Evolutionary conservation across 2,888 invertebrate species (phyloP).

Genomic region (Callyntrura guangdongensis): DNA sequence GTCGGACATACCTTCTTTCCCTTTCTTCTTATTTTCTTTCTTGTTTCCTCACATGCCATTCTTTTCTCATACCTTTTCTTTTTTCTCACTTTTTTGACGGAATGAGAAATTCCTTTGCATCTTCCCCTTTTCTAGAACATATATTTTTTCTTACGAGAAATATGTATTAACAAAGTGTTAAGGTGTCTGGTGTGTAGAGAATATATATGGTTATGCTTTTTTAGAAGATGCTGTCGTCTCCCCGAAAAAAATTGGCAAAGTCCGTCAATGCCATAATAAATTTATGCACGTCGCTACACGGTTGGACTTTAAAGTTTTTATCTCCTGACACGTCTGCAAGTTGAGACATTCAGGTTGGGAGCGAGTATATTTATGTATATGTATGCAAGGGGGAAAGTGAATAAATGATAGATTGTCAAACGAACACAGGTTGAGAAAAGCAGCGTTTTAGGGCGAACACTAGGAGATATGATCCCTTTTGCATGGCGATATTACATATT

Average conservation of each 20-base stretch:
- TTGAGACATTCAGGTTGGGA: not conserved
- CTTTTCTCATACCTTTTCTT: conserved; percentile 67
- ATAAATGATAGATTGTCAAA: conserved; percentile 70
- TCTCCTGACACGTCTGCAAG: conserved; percentile 1
- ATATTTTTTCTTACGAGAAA: not conserved
- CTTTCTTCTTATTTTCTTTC: conserved; percentile 10
- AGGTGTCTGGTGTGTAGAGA: not conserved
- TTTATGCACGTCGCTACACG: conserved; percentile 28
- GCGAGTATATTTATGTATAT: too few species aligned
- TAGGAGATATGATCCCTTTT: too few species aligned
- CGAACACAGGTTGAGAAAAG: not conserved
- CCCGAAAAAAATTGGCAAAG: conserved; percentile 67
- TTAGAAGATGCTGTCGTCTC: conserved; percentile 28
- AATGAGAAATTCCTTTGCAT: conserved; percentile 75
- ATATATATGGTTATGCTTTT: conserved; percentile 17
- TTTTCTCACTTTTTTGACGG: conserved; percentile 63
- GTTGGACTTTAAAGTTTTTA: conserved; percentile 38
- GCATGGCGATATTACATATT: too few species aligned
- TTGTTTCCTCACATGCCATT: conserved; percentile 44
- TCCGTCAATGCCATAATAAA: conserved; percentile 67
- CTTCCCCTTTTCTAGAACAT: not conserved
- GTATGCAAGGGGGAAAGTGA: conserved; percentile 26
- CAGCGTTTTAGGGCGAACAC: too few species aligned
- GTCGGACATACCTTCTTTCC: conserved; percentile 64
- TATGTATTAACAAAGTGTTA: not conserved